Base-by-base conservation (phyloP, 2,888 invertebrate species). In the Drosophila subquinaria region DNA sequence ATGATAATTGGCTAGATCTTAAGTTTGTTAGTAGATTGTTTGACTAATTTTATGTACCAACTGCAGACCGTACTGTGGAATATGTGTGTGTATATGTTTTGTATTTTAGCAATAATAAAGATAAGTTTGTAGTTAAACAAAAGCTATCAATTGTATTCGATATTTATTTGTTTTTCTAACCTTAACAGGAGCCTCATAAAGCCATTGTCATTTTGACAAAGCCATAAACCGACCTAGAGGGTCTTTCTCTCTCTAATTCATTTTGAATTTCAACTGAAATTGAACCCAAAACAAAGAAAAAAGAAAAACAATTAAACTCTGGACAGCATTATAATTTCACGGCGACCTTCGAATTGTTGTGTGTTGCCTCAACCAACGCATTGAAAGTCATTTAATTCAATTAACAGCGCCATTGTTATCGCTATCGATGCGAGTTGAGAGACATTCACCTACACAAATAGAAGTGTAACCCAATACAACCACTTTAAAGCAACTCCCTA, bases 21-120 rank as follows among this genome's bases (percentile, higher is more conserved):
- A 86, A 81, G 89, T 84, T 76, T 76, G 73, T 82, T 85, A 81
- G 82, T 76, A 76, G 71, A 64, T 81, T 88, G 57, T 83, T 86
- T 84, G 83, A 86, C 86, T 84, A 88, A 82, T 86, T 87, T 73
- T 86, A 89, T 83, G 79, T 74, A 79, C 59, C 77, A 75, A 50
- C 65, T 20, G 73, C 71, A 53, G 64, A 38, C 27, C 36, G 63
- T 23, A 51, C 33, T 57, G 43, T 71, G 63, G 64, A 48, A 42
- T 60, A 33, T 72, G 47, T 68, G 47, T 68, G 53, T 69, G 64
- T 73, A 51, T 64, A 23, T 57, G 23, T 48, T 15, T 17, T 48
- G 23, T 48, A 48, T 48, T 48, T 64, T 70, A 79, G 76, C 69
- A 76, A 69, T 79, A 76, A 76, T 78, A 76, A 76, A 76, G 35